Evolutionary conservation across 2,888 invertebrate species (phyloP).

Genomic region (Diarsia mendica): DNA sequence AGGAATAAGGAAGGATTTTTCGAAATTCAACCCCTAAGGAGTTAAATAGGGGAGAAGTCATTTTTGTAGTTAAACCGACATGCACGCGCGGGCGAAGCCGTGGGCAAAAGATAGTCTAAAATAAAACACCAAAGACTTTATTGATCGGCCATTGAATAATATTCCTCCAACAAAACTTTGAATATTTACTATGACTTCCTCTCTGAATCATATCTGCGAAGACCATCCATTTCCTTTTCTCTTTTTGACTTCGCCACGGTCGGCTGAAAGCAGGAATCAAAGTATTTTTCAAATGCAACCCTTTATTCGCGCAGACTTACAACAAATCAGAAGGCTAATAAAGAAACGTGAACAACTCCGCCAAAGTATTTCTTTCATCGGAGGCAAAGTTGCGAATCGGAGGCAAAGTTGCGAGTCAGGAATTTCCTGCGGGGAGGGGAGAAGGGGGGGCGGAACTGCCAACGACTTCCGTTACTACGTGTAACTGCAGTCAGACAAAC

Average conservation of each 20-base stretch:
- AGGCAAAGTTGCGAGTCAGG: constrained; percentile 77
- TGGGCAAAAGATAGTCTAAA: too few species aligned
- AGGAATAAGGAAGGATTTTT: too few species aligned
- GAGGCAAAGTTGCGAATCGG: constrained; percentile 72
- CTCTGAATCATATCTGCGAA: constrained; percentile 4
- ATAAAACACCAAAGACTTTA: neutral
- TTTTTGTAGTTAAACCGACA: too few species aligned
- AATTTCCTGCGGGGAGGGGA: constrained; percentile 77
- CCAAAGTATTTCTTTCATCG: constrained; percentile 85
- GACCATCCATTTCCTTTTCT: constrained; percentile 17
- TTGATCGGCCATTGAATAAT: neutral
- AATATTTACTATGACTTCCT: neutral
- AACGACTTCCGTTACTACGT: constrained; percentile 81
- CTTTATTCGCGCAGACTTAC: constrained; percentile 70
- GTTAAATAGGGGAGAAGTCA: too few species aligned
- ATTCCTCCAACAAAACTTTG: neutral
- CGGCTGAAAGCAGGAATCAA: constrained; percentile 42
- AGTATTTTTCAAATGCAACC: constrained; percentile 63
- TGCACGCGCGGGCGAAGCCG: too few species aligned
- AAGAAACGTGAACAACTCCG: constrained; percentile 74
- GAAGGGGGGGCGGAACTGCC: constrained; percentile 78
- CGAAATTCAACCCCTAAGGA: too few species aligned
- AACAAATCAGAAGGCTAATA: constrained; percentile 80
- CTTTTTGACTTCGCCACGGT: constrained; percentile 31
- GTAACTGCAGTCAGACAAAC: constrained; percentile 72